Base-by-base conservation (phyloP, 1,140 invertebrate species). In the Caenorhabditis inopinata region DNA sequence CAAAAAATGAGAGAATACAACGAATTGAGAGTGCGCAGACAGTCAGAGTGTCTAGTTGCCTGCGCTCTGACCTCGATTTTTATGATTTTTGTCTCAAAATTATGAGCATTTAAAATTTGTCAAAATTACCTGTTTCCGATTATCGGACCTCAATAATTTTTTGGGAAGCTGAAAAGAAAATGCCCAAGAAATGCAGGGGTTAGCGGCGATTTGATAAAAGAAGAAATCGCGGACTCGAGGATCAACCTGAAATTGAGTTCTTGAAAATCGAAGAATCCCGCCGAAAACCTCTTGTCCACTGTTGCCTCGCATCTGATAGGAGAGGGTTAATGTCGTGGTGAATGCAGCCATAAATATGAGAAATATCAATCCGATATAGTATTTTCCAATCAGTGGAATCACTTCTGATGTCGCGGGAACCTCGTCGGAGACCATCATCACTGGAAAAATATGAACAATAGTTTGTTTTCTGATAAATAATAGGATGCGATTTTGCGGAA, bases 341-440 rank as follows among this genome's bases (percentile, higher is more conserved):
- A 87, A 86, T 29, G 85, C 85, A 16, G 85, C 85, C 7, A 79
- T 58, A 62, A 86, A 86, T 27, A 86, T 87, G 11, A 86, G 76
- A 58, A 86, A 86, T 21, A 86, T 86, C 18, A 86, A 78, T 14
- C 85, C 85, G 25, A 86, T 87, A 78, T 86, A 86, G 51, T 86
- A 86, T 68, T 83, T 85, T 32, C 85, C 85, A 42, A 85, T 85
- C 3, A 86, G 53, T 3, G 85, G 85, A 68, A 86, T 87, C 32
- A 86, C 84, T 81, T 86, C 85, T 14, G 83, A 81, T 1, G 85
- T 86, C 3, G 85, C 85, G 0, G 85, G 85, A 5, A 86, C 85
- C 58, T 86, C 84, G 42, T 85, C 85, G 9, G 85, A 87, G 18
- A 85, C 85, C 85, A 86, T 84, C 82, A 85, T 86, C 84, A 85